Conservation (phyloP, 2,888 invertebrate genomes). For the Augochlorella aurata region DNA sequence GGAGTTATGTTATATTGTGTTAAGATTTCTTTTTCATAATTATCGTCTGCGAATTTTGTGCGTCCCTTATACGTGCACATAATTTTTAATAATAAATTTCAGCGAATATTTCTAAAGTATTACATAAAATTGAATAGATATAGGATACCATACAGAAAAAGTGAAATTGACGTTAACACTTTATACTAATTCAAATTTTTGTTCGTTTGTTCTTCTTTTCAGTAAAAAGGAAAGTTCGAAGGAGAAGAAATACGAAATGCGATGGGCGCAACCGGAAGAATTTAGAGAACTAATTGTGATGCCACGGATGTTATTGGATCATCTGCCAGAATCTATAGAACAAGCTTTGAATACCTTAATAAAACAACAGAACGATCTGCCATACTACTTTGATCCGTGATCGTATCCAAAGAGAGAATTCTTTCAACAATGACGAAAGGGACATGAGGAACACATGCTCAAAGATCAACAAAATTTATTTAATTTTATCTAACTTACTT, state of each 20-base stretch:
- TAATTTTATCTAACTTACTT: neutral
- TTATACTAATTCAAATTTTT: neutral
- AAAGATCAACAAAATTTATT: neutral
- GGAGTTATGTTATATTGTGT: too few species aligned
- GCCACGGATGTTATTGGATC: slow-evolving; percentile 93
- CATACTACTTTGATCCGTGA: slow-evolving; percentile 64
- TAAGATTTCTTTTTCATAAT: too few species aligned
- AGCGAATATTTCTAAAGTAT: too few species aligned
- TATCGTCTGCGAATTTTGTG: too few species aligned
- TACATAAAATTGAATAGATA: neutral
- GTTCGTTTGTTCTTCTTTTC: slow-evolving; percentile 23
- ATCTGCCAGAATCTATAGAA: slow-evolving; percentile 91
- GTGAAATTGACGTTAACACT: neutral
- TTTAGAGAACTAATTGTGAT: slow-evolving; percentile 92
- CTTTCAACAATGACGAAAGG: neutral
- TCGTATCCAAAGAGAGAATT: slow-evolving; percentile 30
- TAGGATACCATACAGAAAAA: neutral
- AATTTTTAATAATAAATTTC: too few species aligned
- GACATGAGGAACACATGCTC: neutral
- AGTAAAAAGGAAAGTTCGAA: slow-evolving; percentile 83
- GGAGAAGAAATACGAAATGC: slow-evolving; percentile 86
- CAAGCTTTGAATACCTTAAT: slow-evolving; percentile 87
- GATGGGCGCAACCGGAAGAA: slow-evolving; percentile 91
- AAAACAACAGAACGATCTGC: slow-evolving; percentile 78
- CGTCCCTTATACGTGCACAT: too few species aligned